phyloP scores from a whole-genome alignment of 2,113 vertebrate species.

The Lophius piscatorius region DNA sequence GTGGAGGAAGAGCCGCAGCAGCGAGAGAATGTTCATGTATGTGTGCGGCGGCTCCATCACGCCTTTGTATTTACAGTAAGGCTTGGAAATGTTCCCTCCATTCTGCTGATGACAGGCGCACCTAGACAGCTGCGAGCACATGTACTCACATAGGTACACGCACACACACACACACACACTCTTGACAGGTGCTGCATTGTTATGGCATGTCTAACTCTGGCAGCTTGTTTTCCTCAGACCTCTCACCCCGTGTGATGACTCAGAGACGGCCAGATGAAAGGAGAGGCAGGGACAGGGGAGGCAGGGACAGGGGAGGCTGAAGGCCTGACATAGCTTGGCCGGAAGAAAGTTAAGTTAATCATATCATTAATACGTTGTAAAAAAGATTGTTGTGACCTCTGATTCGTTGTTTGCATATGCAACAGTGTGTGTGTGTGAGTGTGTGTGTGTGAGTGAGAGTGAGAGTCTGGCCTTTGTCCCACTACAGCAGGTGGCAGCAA shows the following conservation, averaged over 20 bases:
- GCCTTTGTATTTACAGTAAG: conserved; percentile 58
- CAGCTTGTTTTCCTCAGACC: conserved; percentile 71
- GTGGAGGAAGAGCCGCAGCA: background rate
- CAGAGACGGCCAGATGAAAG: conserved; percentile 65
- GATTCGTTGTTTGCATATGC: conserved; percentile 57
- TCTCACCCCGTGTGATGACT: conserved; percentile 73
- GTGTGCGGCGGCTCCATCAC: background rate
- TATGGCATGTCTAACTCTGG: conserved; percentile 71
- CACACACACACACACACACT: conserved; percentile 40
- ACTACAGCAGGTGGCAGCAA: conserved; percentile 67
- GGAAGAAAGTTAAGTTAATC: conserved; percentile 69
- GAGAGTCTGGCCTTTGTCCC: conserved; percentile 64
- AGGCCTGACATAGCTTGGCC: conserved; percentile 35
- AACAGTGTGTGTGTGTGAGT: conserved; percentile 39
- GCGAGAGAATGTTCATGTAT: background rate
- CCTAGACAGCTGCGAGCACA: conserved; percentile 66
- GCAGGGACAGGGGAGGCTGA: background rate
- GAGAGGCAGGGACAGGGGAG: conserved; percentile 53
- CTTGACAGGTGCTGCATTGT: conserved; percentile 73
- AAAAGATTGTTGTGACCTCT: conserved; percentile 69
- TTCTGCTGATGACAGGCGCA: conserved; percentile 54
- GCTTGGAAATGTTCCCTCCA: conserved; percentile 49
- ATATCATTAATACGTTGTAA: conserved; percentile 65
- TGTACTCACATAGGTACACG: conserved; percentile 55
- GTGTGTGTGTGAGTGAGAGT: conserved; percentile 32